Conservation (phyloP, 2,797 vertebrate species). For the Microcaecilia unicolor region DNA sequence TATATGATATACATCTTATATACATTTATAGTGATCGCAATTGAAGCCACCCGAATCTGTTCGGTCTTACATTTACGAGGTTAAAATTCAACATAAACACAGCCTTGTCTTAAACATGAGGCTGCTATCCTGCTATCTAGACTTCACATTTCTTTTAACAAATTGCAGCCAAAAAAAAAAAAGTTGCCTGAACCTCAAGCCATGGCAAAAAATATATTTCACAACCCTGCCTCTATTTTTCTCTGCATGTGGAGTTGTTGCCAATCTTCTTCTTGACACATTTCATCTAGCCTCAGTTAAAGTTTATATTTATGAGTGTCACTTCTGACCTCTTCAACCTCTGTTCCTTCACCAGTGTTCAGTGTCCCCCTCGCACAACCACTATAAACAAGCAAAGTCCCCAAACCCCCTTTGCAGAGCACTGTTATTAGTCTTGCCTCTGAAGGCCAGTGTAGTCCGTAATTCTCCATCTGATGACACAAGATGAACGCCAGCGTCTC, state of each 20-base stretch:
- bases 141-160: too few relatives aligned
- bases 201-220: slow-evolving; percentile 30
- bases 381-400: slow-evolving; percentile 34
- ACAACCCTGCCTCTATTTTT: slow-evolving; percentile 24
- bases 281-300: slow-evolving; percentile 42
- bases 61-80: too few relatives aligned
- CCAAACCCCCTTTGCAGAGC: slow-evolving; percentile 23
- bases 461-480: slow-evolving; percentile 57
- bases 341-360: slow-evolving; percentile 27
- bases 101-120: too few relatives aligned
- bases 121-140: too few relatives aligned
- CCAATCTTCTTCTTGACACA: slow-evolving; percentile 57
- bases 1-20: too few relatives aligned
- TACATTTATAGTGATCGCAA: too few relatives aligned
- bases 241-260: slow-evolving; percentile 25
- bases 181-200: slow-evolving; percentile 21
- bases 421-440: slow-evolving; percentile 48
- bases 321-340: slow-evolving; percentile 49
- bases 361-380: slow-evolving; percentile 19
- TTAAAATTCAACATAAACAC: too few relatives aligned
- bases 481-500: slow-evolving; percentile 18
- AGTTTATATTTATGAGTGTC: slow-evolving; percentile 59
- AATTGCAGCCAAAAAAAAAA: too few relatives aligned
- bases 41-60: too few relatives aligned
- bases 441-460: slow-evolving; percentile 70